Base-by-base conservation (phyloP, 2,113 vertebrate genomes). In the Oncorhynchus masou region DNA sequence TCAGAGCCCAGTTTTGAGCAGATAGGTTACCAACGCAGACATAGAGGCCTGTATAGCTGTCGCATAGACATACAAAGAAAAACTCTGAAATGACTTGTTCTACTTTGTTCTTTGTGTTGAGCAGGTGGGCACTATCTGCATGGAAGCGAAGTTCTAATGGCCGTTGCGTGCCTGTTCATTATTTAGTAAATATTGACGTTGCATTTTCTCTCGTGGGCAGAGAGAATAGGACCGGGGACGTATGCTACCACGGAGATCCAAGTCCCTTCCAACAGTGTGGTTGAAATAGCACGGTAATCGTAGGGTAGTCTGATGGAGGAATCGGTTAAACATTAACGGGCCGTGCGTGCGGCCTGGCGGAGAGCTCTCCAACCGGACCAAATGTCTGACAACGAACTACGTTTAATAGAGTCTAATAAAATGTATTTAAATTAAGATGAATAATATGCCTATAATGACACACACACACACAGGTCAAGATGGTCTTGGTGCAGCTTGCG, bases 281-380 rank as follows among this genome's bases (percentile, higher is more conserved):
- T 16, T 19, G 39, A 29, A 68, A 68, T 34, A 15, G 27, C 65
- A 68, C 67, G 19, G 9, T 19, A 20, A 34, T 68, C 22, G 16
- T 29, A 45, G 39, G 2, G 39, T 22, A 19, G 20, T n/a, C 31
- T 11, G 67, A 34, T 68, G 29, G 31, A 68, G 67, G 29, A 34
- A 31, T 68, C 12, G 31, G 67, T 68, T 68, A 68, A 68, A 68
- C 67, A 68, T 68, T 68, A 39, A 68, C 66, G 29, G 27, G 7
- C 31, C 15, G 67, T 68, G 67, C 19, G 67, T 68, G 31, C 67
- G 19, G 29, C 27, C 19, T 68, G 16, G 67, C 16, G 67, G 66
- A 68, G 27, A 68, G 66, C 66, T 6, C 5, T 68, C 16, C 27
- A 68, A 29, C 16, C 4, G 2, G 27, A 68, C 31, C 67, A 68